Evolutionary conservation across 2,797 vertebrate species (phyloP), one percentile per base, ranked within the genome.

Genomic region (Remorina albescens): DNA sequence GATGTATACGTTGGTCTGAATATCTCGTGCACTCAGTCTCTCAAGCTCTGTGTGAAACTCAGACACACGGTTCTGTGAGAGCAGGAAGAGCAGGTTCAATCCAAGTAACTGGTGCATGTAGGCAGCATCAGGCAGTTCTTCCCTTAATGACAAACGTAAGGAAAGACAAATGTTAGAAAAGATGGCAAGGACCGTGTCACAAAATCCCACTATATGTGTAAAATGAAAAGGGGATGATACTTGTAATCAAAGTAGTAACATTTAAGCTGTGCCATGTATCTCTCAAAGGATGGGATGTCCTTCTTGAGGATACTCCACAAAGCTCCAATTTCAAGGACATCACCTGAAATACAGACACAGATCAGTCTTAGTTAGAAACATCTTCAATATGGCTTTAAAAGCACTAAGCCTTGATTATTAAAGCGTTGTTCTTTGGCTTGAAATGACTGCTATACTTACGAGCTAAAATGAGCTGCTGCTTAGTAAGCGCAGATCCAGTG

Each of bases 191-290:
- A 21, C 0, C 26, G 3, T 8, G 2, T 9, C 25, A 50, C 18
- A 83, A 42, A 56, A n/a, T 37, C 15, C 13, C 0, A 51, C 7
- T 1, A 23, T 2, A 8, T 2, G 44, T 3, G 2, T 42, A 28
- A 59, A 11, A 44, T 0, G 1, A 56, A 72, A 15, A 18, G 3
- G 39, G 23, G 57, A 81, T 95, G n/a, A n/a, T 95, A 98, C 97
- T 97, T 98, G 94, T 99, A 99, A 85, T 99, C 97, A 81, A 98
- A 98, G 89, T 98, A 99, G 90, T 99, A 99, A 86, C 97, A 99
- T 80, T 98, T 99, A 18, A 99, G 95, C 82, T 98, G 97, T 2
- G 97, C 97, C 96, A 99, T 98, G 88, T 99, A 99, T 90, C 97
- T 91, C 87, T 98, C 96, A 76, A 97, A 98, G 42, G 97, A 96